Evolutionary conservation across 2,888 invertebrate species (phyloP), one percentile per base, ranked within the genome.

Genomic region (Nasonovia ribisnigri): DNA sequence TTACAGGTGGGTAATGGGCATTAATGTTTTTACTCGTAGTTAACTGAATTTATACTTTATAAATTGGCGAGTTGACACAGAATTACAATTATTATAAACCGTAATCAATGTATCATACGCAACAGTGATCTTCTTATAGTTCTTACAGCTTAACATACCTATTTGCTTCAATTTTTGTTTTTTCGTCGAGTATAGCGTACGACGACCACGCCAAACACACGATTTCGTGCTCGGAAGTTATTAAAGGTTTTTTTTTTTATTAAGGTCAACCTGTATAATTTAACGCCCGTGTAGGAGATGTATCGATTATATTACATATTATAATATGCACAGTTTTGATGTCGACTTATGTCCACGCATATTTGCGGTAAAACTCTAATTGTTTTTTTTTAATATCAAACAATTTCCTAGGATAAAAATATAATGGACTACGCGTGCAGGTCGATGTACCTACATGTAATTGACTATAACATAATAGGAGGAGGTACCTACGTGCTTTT

Each of bases 141-240:
- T 77, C 20, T 77, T 36, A 20, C 36, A 36, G 13, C 36, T 5
- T 77, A 36, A 36, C n/a, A 20, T 67, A 77, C 36, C 8, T 77
- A 36, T 77, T 36, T 77, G 36, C 77, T 77, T 16, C 6, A 77
- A 36, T 77, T 67, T 77, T 77, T 77, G 36, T 77, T 20, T 77
- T 77, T 8, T 36, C 20, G 36, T 67, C 6, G 36, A 84, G 26
- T 84, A n/a, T n/a, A n/a, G n/a, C n/a, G n/a, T n/a, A 84, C 48
- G 67, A 48, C 90, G 46, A 90, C n/a, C n/a, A n/a, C n/a, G n/a
- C n/a, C n/a, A n/a, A n/a, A n/a, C 46, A 48, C 20, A 48, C 36
- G 48, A 67, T 48, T 77, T 36, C 77, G 67, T 90, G 67, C 20
- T 90, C 36, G n/a, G 48, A 43, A 60, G 67, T 90, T n/a, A 48